Percentiles rank a stretch among this genome's conserved stretches.
Conservation (phyloP, 2,113 vertebrate species). For the Notechis scutatus region DNA sequence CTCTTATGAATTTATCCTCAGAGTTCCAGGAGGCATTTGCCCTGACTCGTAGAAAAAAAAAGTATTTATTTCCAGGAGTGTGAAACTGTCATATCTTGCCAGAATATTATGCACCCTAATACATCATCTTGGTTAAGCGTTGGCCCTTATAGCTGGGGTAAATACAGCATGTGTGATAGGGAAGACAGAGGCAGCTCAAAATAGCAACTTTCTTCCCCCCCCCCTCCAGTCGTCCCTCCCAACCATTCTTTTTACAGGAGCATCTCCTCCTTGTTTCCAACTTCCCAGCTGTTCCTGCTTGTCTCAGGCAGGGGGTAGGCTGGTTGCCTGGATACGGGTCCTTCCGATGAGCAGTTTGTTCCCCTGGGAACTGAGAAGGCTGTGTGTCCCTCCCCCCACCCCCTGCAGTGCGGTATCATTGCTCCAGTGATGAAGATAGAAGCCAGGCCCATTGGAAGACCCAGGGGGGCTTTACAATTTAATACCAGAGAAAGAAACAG, state of each 20-base stretch:
- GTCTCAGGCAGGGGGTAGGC: constrained; percentile 61
- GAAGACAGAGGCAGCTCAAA: constrained; percentile 57
- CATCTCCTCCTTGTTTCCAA: constrained; percentile 45
- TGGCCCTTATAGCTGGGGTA: neutral
- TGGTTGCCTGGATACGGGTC: constrained; percentile 71
- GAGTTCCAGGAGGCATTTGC: neutral
- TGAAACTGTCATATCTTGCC: neutral
- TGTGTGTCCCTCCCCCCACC: constrained; percentile 12
- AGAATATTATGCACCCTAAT: neutral
- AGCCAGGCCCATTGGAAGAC: constrained; percentile 30
- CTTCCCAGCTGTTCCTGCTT: constrained; percentile 68
- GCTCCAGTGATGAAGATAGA: constrained; percentile 36
- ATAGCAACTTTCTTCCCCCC: constrained; percentile 34
- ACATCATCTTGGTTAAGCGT: neutral
- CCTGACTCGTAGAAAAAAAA: neutral
- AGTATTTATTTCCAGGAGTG: neutral
- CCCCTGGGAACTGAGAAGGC: constrained; percentile 50
- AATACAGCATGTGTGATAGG: constrained; percentile 5
- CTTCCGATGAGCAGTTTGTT: constrained; percentile 62
- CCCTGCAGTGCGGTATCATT: neutral
- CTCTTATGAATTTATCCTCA: neutral
- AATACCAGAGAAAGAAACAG: constrained; percentile 21
- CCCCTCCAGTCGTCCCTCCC: neutral
- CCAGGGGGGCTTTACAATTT: constrained; percentile 28
- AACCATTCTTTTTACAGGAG: constrained; percentile 32